Conservation (phyloP, 2,888 invertebrate species). For the Cactoblastis cactorum region DNA sequence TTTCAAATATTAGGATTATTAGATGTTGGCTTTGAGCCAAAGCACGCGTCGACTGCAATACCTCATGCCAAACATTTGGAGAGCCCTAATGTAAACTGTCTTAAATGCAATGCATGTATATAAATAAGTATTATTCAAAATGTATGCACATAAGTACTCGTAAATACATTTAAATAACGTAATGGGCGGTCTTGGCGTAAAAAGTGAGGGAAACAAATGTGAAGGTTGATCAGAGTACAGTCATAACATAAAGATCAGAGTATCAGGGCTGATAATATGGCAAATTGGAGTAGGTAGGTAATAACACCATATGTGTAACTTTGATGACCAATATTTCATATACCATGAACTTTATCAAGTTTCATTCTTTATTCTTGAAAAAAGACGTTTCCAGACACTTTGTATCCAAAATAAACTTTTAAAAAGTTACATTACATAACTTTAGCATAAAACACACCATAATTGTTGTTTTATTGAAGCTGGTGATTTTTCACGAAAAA, state of each 20-base stretch:
- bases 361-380: too few relatives aligned
- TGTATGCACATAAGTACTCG: conserved; percentile 6
- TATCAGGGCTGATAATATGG: not conserved
- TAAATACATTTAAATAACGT: conserved; percentile 11
- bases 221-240: conserved; percentile 16
- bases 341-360: not conserved
- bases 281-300: not conserved
- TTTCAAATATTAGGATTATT: conserved; percentile 13
- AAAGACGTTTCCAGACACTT: too few relatives aligned
- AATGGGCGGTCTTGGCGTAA: conserved; percentile 12
- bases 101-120: conserved; percentile 13
- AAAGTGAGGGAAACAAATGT: conserved; percentile 11
- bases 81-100: conserved; percentile 14
- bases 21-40: conserved; percentile 20
- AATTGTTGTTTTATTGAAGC: not conserved
- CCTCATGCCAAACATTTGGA: conserved; percentile 18
- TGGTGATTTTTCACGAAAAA: not conserved
- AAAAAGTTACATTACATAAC: too few relatives aligned
- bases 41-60: conserved; percentile 18
- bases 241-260: conserved; percentile 4
- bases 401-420: too few relatives aligned
- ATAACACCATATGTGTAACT: conserved; percentile 11
- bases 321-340: not conserved
- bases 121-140: not conserved
- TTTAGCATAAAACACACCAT: not conserved